Percentiles rank a stretch among this genome's conserved stretches.
phyloP scores from a whole-genome alignment of 2,797 vertebrate genomes.

The Propithecus deckenii region DNA sequence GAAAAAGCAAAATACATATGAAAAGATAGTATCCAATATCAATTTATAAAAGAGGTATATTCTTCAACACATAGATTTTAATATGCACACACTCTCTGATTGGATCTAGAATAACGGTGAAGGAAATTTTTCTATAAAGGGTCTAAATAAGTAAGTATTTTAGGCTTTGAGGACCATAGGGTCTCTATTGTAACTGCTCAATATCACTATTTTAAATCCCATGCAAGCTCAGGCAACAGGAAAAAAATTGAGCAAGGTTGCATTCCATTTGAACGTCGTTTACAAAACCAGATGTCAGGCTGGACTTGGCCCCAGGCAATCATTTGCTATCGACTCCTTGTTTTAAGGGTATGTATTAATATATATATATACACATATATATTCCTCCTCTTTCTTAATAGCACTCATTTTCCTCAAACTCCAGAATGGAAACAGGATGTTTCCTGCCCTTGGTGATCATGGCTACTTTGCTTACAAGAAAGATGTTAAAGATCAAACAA shows the following conservation, averaged over 20 bases:
- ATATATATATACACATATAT: background rate
- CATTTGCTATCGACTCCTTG: background rate
- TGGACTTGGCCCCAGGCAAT: background rate
- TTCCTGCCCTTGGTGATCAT: background rate
- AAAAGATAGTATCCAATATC: background rate
- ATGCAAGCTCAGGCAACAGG: background rate
- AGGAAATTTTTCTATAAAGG: background rate
- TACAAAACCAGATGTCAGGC: background rate
- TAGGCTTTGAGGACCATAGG: background rate
- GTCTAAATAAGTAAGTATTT: background rate
- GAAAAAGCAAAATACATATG: background rate
- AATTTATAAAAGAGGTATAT: rapidly evolving
- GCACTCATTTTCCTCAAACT: background rate
- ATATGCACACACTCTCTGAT: background rate
- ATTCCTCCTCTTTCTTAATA: too few relatives aligned
- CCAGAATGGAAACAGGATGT: rapidly evolving
- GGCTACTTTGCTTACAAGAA: background rate
- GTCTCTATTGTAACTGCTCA: background rate
- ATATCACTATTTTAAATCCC: background rate
- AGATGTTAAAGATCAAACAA: background rate
- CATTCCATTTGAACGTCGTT: background rate
- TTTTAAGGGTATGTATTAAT: background rate
- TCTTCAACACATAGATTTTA: background rate
- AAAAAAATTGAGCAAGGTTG: background rate
- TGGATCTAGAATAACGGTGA: background rate